phyloP scores from a whole-genome alignment of 2,797 vertebrate genomes.

The Gambelia wislizenii region DNA sequence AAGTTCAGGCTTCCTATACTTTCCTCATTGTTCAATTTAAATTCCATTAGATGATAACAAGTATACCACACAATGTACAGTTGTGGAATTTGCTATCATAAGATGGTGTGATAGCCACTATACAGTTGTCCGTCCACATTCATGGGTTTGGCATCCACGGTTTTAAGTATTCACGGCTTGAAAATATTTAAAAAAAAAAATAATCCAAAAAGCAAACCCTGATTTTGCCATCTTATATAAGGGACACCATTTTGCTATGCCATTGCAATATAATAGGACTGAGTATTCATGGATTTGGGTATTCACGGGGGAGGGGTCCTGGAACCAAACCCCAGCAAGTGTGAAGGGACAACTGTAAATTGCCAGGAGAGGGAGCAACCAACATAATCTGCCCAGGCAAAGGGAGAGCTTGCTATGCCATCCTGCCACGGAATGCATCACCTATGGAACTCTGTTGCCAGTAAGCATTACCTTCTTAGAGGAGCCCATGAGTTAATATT shows the following conservation, averaged over 20 bases:
- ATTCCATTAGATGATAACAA: background rate
- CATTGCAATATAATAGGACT: too few species aligned
- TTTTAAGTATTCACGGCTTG: too few species aligned
- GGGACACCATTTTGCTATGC: too few species aligned
- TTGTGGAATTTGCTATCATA: background rate
- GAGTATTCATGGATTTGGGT: too few species aligned
- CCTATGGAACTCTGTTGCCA: background rate
- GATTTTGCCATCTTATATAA: too few species aligned
- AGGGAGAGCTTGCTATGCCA: background rate
- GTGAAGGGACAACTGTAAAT: too few species aligned
- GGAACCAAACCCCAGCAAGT: too few species aligned
- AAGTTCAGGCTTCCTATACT: background rate
- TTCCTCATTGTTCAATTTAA: background rate
- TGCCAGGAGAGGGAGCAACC: background rate
- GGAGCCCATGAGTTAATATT: background rate
- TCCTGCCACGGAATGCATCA: background rate
- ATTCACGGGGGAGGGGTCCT: too few species aligned
- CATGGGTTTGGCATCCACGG: too few species aligned
- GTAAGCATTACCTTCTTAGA: background rate
- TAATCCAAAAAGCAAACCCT: too few species aligned
- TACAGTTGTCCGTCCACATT: too few species aligned
- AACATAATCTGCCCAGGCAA: background rate
- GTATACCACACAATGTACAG: background rate
- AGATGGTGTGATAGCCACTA: background rate
- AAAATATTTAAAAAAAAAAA: too few species aligned